Evolutionary conservation across 2,797 vertebrate species (phyloP).

Genomic region (Chromobotia macracanthus): DNA sequence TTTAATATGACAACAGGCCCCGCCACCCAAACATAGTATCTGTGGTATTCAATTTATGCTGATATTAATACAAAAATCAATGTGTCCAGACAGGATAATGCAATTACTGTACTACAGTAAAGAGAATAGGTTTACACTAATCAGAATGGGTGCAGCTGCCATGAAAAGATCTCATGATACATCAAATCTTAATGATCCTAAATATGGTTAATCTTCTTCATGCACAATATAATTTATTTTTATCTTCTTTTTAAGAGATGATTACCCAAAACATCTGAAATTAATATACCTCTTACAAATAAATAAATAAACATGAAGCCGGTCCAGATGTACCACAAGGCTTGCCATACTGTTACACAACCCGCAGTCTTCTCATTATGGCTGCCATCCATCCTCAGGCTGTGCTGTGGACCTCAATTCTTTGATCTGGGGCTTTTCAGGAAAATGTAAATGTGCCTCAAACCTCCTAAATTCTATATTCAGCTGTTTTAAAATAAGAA

Average conservation of each 20-base stretch:
- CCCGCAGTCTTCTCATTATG: constrained; percentile 15
- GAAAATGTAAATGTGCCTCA: constrained; percentile 16
- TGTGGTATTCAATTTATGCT: background rate
- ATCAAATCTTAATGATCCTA: background rate
- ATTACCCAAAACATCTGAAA: background rate
- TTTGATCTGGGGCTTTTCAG: constrained; percentile 34
- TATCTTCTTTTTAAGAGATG: background rate
- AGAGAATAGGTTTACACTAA: too few species aligned
- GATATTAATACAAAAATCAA: background rate
- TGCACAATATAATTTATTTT: background rate
- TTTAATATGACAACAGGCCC: too few species aligned
- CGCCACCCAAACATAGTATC: background rate
- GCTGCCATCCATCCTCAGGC: constrained; percentile 23
- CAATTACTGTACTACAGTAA: background rate
- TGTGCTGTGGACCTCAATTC: constrained; percentile 27
- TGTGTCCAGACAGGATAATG: background rate
- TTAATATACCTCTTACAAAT: background rate
- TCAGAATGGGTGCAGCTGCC: too few species aligned
- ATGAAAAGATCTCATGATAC: too few species aligned
- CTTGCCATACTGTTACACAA: constrained; percentile 13
- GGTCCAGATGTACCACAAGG: constrained; percentile 3
- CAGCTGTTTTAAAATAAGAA: constrained; percentile 9
- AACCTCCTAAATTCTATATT: constrained; percentile 19
- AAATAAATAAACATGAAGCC: background rate
- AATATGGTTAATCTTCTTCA: background rate